These are phyloP conservation scores for Pocillopora meandrina DNA, from an alignment of 92 coral and sea anemone species.

Conservation along the genomic window DNA sequence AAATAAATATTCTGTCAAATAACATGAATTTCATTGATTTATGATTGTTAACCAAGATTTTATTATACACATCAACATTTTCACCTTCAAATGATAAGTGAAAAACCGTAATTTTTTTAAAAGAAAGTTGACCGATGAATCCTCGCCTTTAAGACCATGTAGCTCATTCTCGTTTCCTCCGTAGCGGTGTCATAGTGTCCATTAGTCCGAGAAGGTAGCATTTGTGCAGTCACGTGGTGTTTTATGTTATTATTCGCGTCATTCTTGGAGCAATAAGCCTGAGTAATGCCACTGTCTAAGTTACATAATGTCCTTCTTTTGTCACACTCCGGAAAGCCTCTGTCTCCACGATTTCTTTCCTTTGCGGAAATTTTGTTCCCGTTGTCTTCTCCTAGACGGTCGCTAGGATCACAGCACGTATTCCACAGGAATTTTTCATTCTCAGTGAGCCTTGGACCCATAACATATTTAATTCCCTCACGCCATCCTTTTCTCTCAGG, in stretches of 20 bases:
- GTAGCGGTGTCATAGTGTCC: not conserved
- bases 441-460: not conserved
- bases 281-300: not conserved
- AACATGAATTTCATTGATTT: no score
- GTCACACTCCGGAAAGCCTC: not conserved
- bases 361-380: not conserved
- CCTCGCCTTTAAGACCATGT: slow-evolving; percentile 21
- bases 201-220: not conserved
- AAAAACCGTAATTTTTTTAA: not conserved
- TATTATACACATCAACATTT: not conserved
- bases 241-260: not conserved
- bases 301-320: not conserved
- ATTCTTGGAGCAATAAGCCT: not conserved
- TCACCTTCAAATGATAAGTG: not conserved
- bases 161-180: not conserved
- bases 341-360: not conserved
- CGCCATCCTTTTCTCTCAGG: not conserved
- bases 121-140: slow-evolving; percentile 29
- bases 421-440: not conserved
- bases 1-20: no score
- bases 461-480: not conserved
- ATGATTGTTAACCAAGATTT: not conserved
- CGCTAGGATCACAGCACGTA: not conserved
- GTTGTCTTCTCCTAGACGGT: not conserved
- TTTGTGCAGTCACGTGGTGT: not conserved